Base-by-base conservation (phyloP, 2,797 vertebrate species). In the Scolopax rusticola region DNA sequence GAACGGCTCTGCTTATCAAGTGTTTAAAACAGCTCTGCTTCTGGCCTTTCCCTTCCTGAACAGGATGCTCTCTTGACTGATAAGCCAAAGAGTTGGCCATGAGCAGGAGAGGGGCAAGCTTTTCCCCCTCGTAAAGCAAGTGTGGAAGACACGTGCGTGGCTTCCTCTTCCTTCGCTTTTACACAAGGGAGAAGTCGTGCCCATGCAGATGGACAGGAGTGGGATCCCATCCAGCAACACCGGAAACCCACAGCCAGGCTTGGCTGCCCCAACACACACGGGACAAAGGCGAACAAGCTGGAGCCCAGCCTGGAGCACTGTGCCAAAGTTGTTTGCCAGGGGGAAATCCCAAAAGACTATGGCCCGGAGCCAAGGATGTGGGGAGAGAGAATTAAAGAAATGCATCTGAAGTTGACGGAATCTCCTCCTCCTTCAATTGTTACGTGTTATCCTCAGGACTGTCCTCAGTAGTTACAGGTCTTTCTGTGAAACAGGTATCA, bases 221-320 rank as follows among this genome's bases (percentile, higher is more conserved):
- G 9, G 51, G 82, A 86, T 77, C 61, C 59, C 76, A 30, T 69
- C 79, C 36, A 54, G 25, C 50, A 73, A 14, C 5, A 23, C 50
- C 7, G 0, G 83, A 76, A 47, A 50, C 65, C 90, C 86, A n/a
- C 3, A 25, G 84, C 68, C 91, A 90, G 90, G 47, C 88, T 89
- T 84, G 90, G 84, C 90, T 79, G 93, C 85, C 90, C 90, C 67
- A 77, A 9, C 91, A 47, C 13, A 13, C 38, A 4, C 1, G 1
- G 88, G 41, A 95, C 87, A 96, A 97, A 97, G 90, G 86, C 18
- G 0, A 95, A 95, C 93, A 84, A 92, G 95, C 92, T 96, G 96
- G 94, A 96, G 50, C 12, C 41, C 78, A 30, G 96, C 96, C 93
- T 33, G 70, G 9, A 89, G 57, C 75, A 15, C 67, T 84, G 84